phyloP scores from a whole-genome alignment of 2,888 invertebrate species.

The Macrosiphum euphorbiae region DNA sequence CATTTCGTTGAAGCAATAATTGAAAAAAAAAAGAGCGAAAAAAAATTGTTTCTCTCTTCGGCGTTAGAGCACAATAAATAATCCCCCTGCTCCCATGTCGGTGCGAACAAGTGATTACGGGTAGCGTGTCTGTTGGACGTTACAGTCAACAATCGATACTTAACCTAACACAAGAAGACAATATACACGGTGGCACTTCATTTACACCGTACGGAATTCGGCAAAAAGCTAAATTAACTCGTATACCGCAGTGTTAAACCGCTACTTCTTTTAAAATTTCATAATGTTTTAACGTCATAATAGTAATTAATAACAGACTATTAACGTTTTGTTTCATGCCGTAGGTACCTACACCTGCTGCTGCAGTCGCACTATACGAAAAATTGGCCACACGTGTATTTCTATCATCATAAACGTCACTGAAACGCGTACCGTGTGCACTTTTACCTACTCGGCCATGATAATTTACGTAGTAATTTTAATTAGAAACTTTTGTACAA shows the following conservation, averaged over 20 bases:
- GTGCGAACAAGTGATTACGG: constrained; percentile 62
- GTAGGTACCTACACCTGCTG: not conserved
- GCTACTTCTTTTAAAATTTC: not conserved
- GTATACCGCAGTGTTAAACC: not conserved
- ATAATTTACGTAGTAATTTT: constrained; percentile 53
- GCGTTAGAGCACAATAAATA: constrained; percentile 54
- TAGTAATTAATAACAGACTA: not conserved
- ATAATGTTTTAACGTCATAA: not conserved
- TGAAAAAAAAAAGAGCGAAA: constrained; percentile 50
- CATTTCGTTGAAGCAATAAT: constrained; percentile 56
- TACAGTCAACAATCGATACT: constrained; percentile 62
- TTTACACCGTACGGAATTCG: constrained; percentile 21
- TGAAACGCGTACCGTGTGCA: not conserved
- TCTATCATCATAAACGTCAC: constrained; percentile 26
- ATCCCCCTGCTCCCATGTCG: constrained; percentile 20
- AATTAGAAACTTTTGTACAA: constrained; percentile 55
- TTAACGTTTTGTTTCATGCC: not conserved
- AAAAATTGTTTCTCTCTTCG: constrained; percentile 50
- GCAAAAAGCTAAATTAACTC: constrained; percentile 15
- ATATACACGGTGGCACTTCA: constrained; percentile 31
- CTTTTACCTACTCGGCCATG: constrained; percentile 15
- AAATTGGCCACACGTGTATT: not conserved
- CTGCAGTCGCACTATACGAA: not conserved
- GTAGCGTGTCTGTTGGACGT: constrained; percentile 64
- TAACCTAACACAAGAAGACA: constrained; percentile 52